Evolutionary conservation across 2,888 invertebrate genomes (phyloP).

Genomic region (Lottia scabra): DNA sequence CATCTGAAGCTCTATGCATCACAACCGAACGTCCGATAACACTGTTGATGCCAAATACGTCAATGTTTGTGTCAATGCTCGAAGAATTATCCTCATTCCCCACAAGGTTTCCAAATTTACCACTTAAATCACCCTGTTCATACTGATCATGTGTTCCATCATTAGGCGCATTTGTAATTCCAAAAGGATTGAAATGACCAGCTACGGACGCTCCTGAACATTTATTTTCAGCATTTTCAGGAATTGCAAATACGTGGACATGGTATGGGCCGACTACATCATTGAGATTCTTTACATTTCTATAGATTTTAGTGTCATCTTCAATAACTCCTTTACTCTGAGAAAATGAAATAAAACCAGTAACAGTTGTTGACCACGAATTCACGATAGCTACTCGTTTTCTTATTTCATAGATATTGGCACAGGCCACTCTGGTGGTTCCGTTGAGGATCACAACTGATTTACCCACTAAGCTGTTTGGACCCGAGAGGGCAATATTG

Average conservation of each 20-base stretch:
- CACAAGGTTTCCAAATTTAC: conserved; percentile 84
- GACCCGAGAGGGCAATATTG: conserved; percentile 81
- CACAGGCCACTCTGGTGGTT: conserved; percentile 80
- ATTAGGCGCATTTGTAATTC: conserved; percentile 40
- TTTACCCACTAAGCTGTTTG: conserved; percentile 80
- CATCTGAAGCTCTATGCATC: conserved; percentile 73
- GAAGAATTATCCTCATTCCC: conserved; percentile 73
- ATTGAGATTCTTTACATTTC: conserved; percentile 70
- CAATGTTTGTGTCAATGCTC: conserved; percentile 74
- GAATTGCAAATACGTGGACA: conserved; percentile 69
- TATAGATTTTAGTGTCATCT: conserved; percentile 66
- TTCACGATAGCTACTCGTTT: conserved; percentile 29
- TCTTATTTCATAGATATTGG: conserved; percentile 68
- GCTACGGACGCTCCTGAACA: conserved; percentile 76
- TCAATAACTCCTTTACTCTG: conserved; percentile 28
- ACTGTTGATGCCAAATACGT: conserved; percentile 83
- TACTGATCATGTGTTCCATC: conserved; percentile 86
- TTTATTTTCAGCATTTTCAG: conserved; percentile 34
- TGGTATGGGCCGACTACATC: conserved; percentile 67
- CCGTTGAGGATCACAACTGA: conserved; percentile 86
- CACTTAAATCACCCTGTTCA: conserved; percentile 87
- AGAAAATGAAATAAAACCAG: conserved; percentile 36
- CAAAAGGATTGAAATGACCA: conserved; percentile 81
- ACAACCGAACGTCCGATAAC: conserved; percentile 85
- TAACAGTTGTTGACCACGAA: conserved; percentile 21